Evolutionary conservation across 2,113 vertebrate species (phyloP).

Genomic region (Pseudopipra pipra): DNA sequence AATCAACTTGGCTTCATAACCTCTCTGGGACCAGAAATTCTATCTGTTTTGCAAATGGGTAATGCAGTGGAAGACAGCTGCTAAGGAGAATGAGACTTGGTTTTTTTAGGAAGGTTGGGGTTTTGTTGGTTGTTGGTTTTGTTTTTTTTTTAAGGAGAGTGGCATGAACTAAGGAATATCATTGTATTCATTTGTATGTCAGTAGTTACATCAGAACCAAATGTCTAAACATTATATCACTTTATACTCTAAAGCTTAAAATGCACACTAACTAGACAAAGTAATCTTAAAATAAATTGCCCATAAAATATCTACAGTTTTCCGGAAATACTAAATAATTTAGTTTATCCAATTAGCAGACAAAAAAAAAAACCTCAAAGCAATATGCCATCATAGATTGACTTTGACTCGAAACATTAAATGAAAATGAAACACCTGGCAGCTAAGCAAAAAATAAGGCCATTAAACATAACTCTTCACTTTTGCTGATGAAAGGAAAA

Average conservation of each 20-base stretch:
- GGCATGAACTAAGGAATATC: neutral
- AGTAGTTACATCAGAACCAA: neutral
- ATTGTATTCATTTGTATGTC: neutral
- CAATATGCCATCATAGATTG: neutral
- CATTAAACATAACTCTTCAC: neutral
- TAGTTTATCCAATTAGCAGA: neutral
- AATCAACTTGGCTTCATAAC: neutral
- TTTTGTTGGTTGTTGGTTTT: neutral
- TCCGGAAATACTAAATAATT: neutral
- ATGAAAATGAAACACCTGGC: neutral
- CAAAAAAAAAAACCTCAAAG: neutral
- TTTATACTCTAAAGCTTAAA: neutral
- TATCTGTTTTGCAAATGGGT: neutral
- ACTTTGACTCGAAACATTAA: neutral
- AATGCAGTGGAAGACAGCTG: neutral
- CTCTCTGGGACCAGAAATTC: neutral
- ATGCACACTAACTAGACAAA: neutral
- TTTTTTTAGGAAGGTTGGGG: neutral
- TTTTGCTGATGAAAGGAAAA: neutral
- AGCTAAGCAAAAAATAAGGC: neutral
- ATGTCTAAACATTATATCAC: neutral
- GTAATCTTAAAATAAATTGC: neutral
- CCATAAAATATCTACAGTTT: neutral
- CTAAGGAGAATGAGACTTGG: neutral
- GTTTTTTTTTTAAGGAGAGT: neutral